Conservation (phyloP, 2,113 vertebrate species). For the Hippoglossus stenolepis region DNA sequence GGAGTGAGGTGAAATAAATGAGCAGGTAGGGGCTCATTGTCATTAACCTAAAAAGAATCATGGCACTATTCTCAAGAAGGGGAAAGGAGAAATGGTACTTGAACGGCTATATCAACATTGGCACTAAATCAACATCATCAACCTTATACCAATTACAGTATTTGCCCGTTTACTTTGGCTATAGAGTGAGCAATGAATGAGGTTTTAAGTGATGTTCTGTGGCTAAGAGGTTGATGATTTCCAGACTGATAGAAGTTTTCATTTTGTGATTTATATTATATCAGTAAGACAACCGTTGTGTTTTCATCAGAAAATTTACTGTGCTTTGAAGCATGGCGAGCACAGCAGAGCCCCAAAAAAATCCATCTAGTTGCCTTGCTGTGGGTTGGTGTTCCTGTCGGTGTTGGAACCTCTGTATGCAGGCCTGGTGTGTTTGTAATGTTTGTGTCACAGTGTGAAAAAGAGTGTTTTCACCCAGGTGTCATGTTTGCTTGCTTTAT, state of each 20-base stretch:
- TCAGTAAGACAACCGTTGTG: background rate
- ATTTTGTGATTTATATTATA: background rate
- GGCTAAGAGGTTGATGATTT: background rate
- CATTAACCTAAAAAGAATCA: constrained; percentile 16
- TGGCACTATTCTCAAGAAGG: background rate
- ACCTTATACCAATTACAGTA: too few species aligned
- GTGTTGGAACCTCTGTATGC: background rate
- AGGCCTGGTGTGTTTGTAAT: background rate
- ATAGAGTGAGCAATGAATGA: background rate
- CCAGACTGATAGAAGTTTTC: background rate
- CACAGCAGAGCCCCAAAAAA: background rate
- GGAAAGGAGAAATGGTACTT: background rate
- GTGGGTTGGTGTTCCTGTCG: background rate
- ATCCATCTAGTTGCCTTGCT: background rate
- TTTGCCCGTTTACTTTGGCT: too few species aligned
- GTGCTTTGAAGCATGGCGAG: background rate
- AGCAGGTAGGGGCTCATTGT: constrained; percentile 15
- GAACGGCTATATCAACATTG: background rate
- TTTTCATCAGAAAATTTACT: constrained; percentile 24
- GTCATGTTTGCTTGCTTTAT: background rate
- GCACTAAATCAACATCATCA: too few species aligned
- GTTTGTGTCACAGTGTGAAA: background rate
- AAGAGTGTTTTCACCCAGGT: background rate
- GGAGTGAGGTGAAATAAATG: constrained; percentile 36
- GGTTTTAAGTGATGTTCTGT: background rate